Percentiles rank a stretch among this genome's conserved stretches.
phyloP scores from a whole-genome alignment of 2,888 invertebrate genomes.

The Hirtodrosophila trivittata region DNA sequence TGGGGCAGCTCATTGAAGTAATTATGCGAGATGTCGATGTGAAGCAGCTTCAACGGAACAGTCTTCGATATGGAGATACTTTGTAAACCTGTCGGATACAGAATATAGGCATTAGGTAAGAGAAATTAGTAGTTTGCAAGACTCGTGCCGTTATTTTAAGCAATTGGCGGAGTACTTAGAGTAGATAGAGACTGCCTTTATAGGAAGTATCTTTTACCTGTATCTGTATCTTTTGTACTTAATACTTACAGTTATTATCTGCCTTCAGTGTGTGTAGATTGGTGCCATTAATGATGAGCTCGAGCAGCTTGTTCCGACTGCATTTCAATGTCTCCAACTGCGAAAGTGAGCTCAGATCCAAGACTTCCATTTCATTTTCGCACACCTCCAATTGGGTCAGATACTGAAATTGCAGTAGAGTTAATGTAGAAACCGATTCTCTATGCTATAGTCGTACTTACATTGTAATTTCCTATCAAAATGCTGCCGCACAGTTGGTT shows the following conservation, averaged over 20 bases:
- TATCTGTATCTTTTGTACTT: neutral
- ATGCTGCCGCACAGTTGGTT: slow-evolving; percentile 93
- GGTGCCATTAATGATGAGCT: slow-evolving; percentile 91
- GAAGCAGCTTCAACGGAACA: slow-evolving; percentile 89
- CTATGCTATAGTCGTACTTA: slow-evolving; percentile 83
- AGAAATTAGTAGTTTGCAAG: too few relatives aligned
- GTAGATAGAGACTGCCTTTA: too few relatives aligned
- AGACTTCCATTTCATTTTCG: slow-evolving; percentile 92
- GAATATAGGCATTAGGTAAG: too few relatives aligned
- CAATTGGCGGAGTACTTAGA: too few relatives aligned
- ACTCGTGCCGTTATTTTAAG: too few relatives aligned
- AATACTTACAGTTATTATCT: slow-evolving; percentile 87
- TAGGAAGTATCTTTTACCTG: too few relatives aligned
- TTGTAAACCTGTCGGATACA: slow-evolving; percentile 87
- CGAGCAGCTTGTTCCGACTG: slow-evolving; percentile 90
- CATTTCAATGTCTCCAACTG: slow-evolving; percentile 91
- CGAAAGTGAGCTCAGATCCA: slow-evolving; percentile 91
- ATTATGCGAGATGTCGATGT: slow-evolving; percentile 92
- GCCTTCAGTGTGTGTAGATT: slow-evolving; percentile 90
- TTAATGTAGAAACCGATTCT: neutral
- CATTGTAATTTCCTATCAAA: slow-evolving; percentile 93
- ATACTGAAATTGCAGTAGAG: slow-evolving; percentile 86
- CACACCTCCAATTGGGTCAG: slow-evolving; percentile 92
- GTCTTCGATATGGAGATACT: slow-evolving; percentile 87
- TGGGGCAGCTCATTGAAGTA: slow-evolving; percentile 89